Base-by-base conservation (phyloP, 2,888 invertebrate species). In the Conchocele bisecta region DNA sequence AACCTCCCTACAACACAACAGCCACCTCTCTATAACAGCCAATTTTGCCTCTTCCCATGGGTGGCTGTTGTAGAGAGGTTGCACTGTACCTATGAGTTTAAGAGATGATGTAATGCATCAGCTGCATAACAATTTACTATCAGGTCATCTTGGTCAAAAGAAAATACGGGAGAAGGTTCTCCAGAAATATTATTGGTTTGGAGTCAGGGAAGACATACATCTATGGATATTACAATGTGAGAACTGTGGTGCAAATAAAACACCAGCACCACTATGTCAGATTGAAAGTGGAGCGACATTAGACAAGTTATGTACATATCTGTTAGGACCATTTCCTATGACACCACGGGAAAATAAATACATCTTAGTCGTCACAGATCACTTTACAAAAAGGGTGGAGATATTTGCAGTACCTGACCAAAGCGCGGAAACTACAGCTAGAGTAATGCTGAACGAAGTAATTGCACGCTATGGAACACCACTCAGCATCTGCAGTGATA, bases 331-430 rank as follows among this genome's bases (percentile, higher is more conserved):
- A 26, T 53, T 81, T 11, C 76, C 74, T 1, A 15, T 11, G n/a
- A 67, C 79, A 6, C 64, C 41, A 11, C 57, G 67, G n/a, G 75
- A 64, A 24, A 81, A 79, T 39, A 39, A 51, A 22, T 81, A 71
- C 56, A 67, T 80, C 15, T 51, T 81, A 44, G 58, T 69, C 2
- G 66, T 75, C 2, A 75, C 54, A 3, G 77, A 81, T 35, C 48
- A 71, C 48, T 79, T 81, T 39, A 63, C 57, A 13, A 79, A 66
- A 35, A 73, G 78, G 78, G 59, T 56, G 3, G 75, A 75, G 20
- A 35, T 69, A 31, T 46, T 72, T 17, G 54, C 77, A 13, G 51
- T 80, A 15, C 63, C 65, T 15, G 72, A 80, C 33, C 69, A 75
- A 41, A 72, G 65, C 15, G 71, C 75, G 11, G 24, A 41, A n/a